Evolutionary conservation across 2,888 invertebrate species (phyloP).

Genomic region (Chirona hameri): DNA sequence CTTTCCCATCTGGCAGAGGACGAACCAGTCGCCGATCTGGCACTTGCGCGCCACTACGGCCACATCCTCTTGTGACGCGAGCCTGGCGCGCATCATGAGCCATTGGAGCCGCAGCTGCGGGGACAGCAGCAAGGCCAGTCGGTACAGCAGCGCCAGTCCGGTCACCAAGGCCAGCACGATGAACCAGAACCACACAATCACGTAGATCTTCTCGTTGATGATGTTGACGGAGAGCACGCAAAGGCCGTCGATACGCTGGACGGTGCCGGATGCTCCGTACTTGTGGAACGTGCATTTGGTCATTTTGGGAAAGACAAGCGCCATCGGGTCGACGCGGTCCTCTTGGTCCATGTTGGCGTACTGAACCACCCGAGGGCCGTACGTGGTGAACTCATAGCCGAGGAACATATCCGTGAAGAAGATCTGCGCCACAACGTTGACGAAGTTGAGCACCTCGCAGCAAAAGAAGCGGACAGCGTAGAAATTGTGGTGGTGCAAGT

Average conservation of each 20-base stretch:
- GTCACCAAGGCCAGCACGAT: conserved; percentile 70
- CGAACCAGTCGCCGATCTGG: too few relatives aligned
- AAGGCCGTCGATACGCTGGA: conserved; percentile 42
- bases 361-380: conserved; percentile 40
- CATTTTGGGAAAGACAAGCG: conserved; percentile 38
- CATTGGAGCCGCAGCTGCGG: too few relatives aligned
- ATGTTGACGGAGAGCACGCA: conserved; percentile 44
- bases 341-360: conserved; percentile 39
- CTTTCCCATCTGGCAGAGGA: too few relatives aligned
- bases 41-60: too few relatives aligned
- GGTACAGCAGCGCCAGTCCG: conserved; percentile 44
- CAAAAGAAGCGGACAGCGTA: conserved; percentile 43
- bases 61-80: too few relatives aligned
- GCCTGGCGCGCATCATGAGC: too few relatives aligned
- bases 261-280: conserved; percentile 40
- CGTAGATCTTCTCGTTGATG: conserved; percentile 61
- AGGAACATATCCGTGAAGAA: conserved; percentile 56
- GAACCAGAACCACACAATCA: conserved; percentile 89
- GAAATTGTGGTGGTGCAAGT: conserved; percentile 41
- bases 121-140: background rate
- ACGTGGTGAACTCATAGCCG: conserved; percentile 43
- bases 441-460: conserved; percentile 44
- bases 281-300: conserved; percentile 44
- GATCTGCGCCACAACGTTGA: conserved; percentile 44
- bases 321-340: conserved; percentile 43